Percentiles rank a stretch among this genome's conserved stretches.
Conservation (phyloP, 2,113 vertebrate genomes). For the Brachypteracias leptosomus region DNA sequence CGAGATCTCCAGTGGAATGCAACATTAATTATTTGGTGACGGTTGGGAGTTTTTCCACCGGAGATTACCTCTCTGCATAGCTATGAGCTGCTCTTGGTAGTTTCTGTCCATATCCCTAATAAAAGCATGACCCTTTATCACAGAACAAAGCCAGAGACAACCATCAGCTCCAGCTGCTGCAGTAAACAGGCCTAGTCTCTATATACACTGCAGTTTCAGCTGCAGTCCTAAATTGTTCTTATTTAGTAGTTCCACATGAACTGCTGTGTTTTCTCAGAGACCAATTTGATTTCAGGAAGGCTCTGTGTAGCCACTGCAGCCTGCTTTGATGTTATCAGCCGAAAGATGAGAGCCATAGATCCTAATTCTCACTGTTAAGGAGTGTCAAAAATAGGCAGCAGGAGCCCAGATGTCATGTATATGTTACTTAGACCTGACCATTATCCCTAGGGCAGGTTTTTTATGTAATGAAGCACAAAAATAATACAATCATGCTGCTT, state of each 20-base stretch:
- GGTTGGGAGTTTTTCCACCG: neutral
- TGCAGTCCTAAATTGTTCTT: neutral
- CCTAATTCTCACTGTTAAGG: conserved; percentile 17
- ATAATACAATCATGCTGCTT: neutral
- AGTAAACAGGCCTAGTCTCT: neutral
- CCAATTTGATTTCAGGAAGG: neutral
- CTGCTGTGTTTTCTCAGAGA: neutral
- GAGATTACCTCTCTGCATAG: conserved; percentile 9
- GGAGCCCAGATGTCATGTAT: neutral
- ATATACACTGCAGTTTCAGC: neutral
- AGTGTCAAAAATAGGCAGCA: neutral
- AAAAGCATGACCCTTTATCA: neutral
- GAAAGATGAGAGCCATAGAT: conserved; percentile 7
- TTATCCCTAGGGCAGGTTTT: neutral
- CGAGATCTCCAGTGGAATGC: conserved; percentile 42
- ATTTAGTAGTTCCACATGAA: neutral
- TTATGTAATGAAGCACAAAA: neutral
- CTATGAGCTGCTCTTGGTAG: conserved; percentile 7
- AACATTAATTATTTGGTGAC: conserved; percentile 17
- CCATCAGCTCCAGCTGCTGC: neutral
- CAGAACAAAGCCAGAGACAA: neutral
- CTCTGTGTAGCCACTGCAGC: conserved; percentile 5
- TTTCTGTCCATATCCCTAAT: neutral
- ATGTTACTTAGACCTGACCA: neutral
- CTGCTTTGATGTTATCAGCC: conserved; percentile 22